These are phyloP conservation scores for Lutraria rhynchaena DNA, from an alignment of 1,140 invertebrate species.

Conservation along the genomic window DNA sequence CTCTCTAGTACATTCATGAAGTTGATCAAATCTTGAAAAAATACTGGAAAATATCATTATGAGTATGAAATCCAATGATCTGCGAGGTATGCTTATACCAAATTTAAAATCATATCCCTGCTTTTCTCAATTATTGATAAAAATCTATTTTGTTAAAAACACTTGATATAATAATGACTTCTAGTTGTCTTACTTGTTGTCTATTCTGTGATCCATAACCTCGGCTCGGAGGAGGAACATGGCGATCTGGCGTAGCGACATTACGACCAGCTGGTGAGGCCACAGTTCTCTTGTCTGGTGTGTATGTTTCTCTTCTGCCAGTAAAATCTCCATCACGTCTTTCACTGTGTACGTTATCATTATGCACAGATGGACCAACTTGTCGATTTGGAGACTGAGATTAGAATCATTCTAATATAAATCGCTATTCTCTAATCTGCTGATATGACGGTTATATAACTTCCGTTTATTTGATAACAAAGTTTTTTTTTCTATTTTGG, in stretches of 20 bases:
- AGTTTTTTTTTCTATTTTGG: too few relatives aligned
- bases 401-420: too few relatives aligned
- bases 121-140: neutral
- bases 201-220: slow-evolving; percentile 4
- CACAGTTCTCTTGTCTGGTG: neutral
- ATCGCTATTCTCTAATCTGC: too few relatives aligned
- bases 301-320: neutral
- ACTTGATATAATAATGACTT: neutral
- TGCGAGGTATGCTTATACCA: neutral
- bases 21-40: too few relatives aligned
- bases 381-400: too few relatives aligned
- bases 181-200: neutral
- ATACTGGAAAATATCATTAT: neutral
- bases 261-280: neutral
- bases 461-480: too few relatives aligned
- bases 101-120: neutral
- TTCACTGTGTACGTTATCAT: neutral
- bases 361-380: neutral
- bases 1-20: too few relatives aligned
- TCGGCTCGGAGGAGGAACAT: neutral
- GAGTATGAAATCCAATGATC: neutral
- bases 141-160: too few relatives aligned
- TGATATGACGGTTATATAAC: too few relatives aligned
- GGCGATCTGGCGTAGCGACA: neutral
- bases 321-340: neutral